These are phyloP conservation scores for Pterophyllum scalare DNA, from an alignment of 2,113 vertebrate species.

Conservation along the genomic window DNA sequence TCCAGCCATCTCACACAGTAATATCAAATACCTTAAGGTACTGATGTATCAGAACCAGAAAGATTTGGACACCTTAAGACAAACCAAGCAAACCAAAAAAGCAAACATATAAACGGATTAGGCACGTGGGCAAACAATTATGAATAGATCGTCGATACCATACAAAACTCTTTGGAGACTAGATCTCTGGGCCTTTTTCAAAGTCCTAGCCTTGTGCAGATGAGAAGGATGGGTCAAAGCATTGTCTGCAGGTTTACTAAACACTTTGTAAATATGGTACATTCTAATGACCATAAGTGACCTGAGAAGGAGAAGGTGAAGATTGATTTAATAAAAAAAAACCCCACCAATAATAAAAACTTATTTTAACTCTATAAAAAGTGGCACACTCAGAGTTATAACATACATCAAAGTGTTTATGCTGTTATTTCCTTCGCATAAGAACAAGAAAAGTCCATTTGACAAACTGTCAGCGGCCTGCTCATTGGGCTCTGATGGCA, in stretches of 20 bases:
- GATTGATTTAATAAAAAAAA: neutral
- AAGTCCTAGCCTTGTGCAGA: neutral
- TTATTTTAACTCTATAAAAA: neutral
- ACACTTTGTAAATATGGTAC: neutral
- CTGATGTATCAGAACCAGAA: neutral
- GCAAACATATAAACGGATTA: neutral
- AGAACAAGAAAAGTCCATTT: constrained; percentile 30
- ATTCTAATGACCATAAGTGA: neutral
- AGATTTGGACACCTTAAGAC: neutral
- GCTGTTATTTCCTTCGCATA: neutral
- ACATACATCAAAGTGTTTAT: too few species aligned
- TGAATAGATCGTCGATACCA: neutral
- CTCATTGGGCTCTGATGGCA: constrained; percentile 11
- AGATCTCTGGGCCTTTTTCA: neutral
- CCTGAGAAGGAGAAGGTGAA: neutral
- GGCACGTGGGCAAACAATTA: neutral
- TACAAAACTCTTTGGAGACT: neutral
- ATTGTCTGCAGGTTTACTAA: neutral
- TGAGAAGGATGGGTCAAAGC: neutral
- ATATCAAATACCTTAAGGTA: neutral
- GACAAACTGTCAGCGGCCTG: neutral
- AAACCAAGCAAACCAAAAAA: neutral
- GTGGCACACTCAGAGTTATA: neutral
- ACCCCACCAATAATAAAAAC: too few species aligned
- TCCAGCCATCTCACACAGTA: neutral